Base-by-base conservation (phyloP, 2,797 vertebrate genomes). In the Remorina albescens region DNA sequence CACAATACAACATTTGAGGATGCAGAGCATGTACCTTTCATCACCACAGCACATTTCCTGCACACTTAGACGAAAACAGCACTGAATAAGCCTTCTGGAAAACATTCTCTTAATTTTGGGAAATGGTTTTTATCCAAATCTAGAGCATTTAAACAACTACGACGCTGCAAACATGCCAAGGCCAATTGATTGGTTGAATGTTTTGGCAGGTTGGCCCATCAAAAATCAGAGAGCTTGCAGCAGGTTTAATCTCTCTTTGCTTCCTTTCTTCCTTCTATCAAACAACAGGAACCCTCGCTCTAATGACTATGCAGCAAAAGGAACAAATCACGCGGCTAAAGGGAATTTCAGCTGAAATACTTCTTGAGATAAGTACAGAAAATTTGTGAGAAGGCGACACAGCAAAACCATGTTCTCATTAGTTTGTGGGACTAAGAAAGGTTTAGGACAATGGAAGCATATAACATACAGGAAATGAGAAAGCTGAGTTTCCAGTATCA, bases 91-190 rank as follows among this genome's bases (percentile, higher is more conserved):
- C 60, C 32, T 55, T 58, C 71, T 76, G 51, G 30, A 53, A 78
- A 81, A 73, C 53, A n/a, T 30, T n/a, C 30, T 57, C 74, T 76
- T 65, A 28, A 68, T 51, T 23, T 30, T 8, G 12, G 60, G 32
- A 75, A 57, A 80, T 7, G 36, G 65, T 71, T 78, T 80, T 59
- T 23, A 69, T 77, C 47, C 6, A 1, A 78, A 71, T 74, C 71
- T 73, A 1, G 67, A 69, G 37, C 6, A 8, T 73, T 76, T 78
- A 80, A 69, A 57, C 67, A 58, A 69, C 65, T 19, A 74, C 92
- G 91, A 92, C 86, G 84, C 74, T 63, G 86, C 86, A 91, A 90
- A 90, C 90, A 77, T 23, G 42, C 65, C 42, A 41, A 39, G 32
- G 50, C 67, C 63, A 64, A 82, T 67, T 37, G 55, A 47, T 61